A percentile compares a stretch with the other conserved stretches of the same genome.
phyloP scores from a whole-genome alignment of 2,888 invertebrate species.

The Scaeva pyrastri region DNA sequence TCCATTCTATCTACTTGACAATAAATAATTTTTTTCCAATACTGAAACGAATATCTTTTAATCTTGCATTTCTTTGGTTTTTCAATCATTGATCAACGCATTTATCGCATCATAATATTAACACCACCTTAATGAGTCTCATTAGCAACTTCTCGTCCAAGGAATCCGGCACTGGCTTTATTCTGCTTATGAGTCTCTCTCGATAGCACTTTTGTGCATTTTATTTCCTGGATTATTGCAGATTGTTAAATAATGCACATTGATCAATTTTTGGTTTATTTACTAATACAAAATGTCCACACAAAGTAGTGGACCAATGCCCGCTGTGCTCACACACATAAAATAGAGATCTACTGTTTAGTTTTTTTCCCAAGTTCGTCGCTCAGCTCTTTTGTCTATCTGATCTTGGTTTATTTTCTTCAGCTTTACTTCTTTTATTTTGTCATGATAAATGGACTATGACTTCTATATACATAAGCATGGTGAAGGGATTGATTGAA shows the following conservation, averaged over 20 bases:
- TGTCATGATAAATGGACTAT: slow-evolving; percentile 56
- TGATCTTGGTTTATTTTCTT: slow-evolving; percentile 6
- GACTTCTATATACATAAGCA: neutral
- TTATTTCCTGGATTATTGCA: slow-evolving; percentile 50
- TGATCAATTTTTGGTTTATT: slow-evolving; percentile 34
- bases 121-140: no score
- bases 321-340: neutral
- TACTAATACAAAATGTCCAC: slow-evolving; percentile 38
- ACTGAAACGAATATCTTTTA: no score
- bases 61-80: no score
- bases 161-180: neutral
- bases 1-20: no score
- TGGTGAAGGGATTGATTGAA: slow-evolving; percentile 54
- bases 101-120: no score
- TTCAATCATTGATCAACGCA: no score
- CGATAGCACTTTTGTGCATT: slow-evolving; percentile 22
- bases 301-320: slow-evolving; percentile 56
- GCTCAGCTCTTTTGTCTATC: slow-evolving; percentile 34
- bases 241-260: neutral
- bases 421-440: slow-evolving; percentile 1
- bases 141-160: neutral
- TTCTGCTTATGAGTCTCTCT: neutral
- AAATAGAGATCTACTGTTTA: neutral
- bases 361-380: slow-evolving; percentile 16
- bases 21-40: no score